These are phyloP conservation scores for Tragelaphus oryx DNA, from an alignment of 2,797 vertebrate genomes.

Conservation along the genomic window DNA sequence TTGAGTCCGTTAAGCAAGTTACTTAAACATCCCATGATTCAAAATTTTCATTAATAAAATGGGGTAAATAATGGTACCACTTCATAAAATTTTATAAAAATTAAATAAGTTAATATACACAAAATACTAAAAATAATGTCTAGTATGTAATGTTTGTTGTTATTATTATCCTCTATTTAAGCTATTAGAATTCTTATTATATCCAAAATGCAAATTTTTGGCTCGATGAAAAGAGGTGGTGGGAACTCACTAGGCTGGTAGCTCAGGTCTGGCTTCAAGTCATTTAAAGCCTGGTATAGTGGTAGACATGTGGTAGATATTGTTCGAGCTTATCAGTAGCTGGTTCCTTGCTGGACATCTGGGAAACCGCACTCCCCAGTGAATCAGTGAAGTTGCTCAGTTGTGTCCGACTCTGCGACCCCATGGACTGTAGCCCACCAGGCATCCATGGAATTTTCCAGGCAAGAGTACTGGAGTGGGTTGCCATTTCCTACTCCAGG, in stretches of 20 bases:
- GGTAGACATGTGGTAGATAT: not conserved
- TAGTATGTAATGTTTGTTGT: not conserved
- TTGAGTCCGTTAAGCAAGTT: not conserved
- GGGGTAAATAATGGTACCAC: not conserved
- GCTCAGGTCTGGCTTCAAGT: not conserved
- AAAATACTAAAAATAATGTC: not conserved
- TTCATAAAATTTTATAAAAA: not conserved
- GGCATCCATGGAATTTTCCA: not conserved
- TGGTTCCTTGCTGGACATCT: not conserved
- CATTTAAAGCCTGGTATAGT: not conserved
- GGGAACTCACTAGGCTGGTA: not conserved
- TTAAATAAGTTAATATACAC: not conserved
- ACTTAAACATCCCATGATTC: not conserved
- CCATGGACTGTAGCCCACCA: not conserved
- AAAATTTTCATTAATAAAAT: not conserved
- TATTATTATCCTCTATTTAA: not conserved
- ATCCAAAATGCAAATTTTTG: not conserved
- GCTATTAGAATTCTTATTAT: not conserved
- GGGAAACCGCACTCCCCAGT: not conserved
- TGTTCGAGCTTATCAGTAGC: not conserved
- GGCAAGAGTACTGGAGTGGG: not conserved
- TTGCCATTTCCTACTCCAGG: not conserved
- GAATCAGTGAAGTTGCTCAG: not conserved
- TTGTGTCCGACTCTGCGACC: rapidly evolving
- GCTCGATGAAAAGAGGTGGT: not conserved